These are phyloP conservation scores for Cyaniris semiargus DNA, from an alignment of 2,888 invertebrate genomes.

Conservation along the genomic window DNA sequence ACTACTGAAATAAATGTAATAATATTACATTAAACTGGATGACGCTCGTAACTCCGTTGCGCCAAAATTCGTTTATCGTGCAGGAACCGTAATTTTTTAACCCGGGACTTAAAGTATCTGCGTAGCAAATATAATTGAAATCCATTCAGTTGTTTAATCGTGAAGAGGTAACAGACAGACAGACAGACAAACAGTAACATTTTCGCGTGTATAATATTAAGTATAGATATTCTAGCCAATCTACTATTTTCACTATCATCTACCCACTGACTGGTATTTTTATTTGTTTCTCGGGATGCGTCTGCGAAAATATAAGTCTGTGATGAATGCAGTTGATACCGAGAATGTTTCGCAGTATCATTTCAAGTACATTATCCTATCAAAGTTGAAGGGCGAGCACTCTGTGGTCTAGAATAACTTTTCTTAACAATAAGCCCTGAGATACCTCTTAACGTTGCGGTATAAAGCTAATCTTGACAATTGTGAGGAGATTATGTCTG, in stretches of 20 bases:
- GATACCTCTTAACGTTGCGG: conserved; percentile 26
- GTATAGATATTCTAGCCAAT: background rate
- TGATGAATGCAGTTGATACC: conserved; percentile 28
- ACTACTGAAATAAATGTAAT: no score
- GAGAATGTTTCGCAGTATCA: conserved; percentile 45
- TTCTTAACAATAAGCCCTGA: conserved; percentile 32
- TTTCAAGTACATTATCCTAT: conserved; percentile 40
- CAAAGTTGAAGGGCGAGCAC: conserved; percentile 32
- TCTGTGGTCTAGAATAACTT: conserved; percentile 32
- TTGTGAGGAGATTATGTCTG: conserved; percentile 31
- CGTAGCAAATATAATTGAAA: no score
- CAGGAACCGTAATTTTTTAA: no score
- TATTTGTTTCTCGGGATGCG: background rate
- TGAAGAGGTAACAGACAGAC: no score
- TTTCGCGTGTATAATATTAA: no score
- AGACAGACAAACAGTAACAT: no score
- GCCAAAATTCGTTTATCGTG: no score
- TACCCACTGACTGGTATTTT: background rate
- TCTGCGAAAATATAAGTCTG: conserved; percentile 10
- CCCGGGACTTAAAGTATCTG: no score
- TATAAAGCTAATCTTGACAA: conserved; percentile 32
- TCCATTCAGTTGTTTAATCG: no score
- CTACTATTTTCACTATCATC: background rate
- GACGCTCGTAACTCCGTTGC: no score
- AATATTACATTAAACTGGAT: no score